Conservation (phyloP, 2,113 vertebrate genomes). For the crab-eating macaque (Macaca fascicularis) region T2T-MFA8v1.1 NC_088377.1:179823501-179824000, state of each 20-base stretch:
- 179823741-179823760: background rate
- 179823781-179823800: background rate
- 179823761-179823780: background rate
- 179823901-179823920: background rate
- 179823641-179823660: background rate
- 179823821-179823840: background rate
- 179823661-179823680: background rate
- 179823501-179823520: background rate
- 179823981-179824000: background rate
- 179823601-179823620: background rate
- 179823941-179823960: background rate
- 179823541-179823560: background rate
- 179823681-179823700: background rate
- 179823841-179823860: background rate
- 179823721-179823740: background rate
- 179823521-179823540: background rate
- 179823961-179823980: background rate
- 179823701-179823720: background rate
- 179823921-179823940: background rate
- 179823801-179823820: background rate
- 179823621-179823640: background rate
- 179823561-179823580: background rate
- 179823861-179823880: background rate
- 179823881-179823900: background rate
- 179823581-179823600: background rate